A percentile compares a stretch with the other conserved stretches of the same genome.
phyloP scores from a whole-genome alignment of 2,888 invertebrate species.

The Lypha dubia region DNA sequence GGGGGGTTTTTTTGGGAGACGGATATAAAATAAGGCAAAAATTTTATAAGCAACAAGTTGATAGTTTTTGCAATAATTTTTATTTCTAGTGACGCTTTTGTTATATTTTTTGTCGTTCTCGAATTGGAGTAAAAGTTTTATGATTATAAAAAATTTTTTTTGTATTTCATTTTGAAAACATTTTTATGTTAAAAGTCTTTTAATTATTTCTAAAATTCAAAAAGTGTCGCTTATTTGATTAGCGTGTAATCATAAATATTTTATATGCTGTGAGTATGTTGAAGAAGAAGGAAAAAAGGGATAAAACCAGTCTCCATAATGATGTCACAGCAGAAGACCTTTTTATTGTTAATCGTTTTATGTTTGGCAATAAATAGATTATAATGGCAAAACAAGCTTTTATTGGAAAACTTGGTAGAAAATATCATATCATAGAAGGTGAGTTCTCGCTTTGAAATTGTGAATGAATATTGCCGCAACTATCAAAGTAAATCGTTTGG shows the following conservation, averaged over 20 bases:
- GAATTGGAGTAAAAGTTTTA: no score
- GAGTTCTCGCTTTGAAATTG: neutral
- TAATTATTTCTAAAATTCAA: no score
- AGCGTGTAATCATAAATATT: no score
- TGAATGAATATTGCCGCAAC: neutral
- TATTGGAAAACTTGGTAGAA: neutral
- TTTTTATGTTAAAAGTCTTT: no score
- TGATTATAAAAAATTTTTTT: no score
- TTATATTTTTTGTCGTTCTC: neutral
- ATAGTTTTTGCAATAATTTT: conserved; percentile 35
- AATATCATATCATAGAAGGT: no score
- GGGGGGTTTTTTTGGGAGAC: neutral
- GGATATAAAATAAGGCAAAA: conserved; percentile 6
- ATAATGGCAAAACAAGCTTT: neutral
- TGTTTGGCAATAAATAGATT: neutral
- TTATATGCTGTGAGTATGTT: no score
- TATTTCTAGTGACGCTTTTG: neutral
- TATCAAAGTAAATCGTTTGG: conserved; percentile 3
- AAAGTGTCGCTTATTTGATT: no score
- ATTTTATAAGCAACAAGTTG: conserved; percentile 61
- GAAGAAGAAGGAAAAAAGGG: no score
- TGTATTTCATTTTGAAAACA: no score
- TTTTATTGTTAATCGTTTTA: neutral
- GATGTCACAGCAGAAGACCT: neutral
- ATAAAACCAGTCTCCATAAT: no score